Percentiles rank a stretch among this genome's conserved stretches.
Evolutionary conservation across 2,113 vertebrate species (phyloP).

Genomic region (Monarcha castaneiventris): DNA sequence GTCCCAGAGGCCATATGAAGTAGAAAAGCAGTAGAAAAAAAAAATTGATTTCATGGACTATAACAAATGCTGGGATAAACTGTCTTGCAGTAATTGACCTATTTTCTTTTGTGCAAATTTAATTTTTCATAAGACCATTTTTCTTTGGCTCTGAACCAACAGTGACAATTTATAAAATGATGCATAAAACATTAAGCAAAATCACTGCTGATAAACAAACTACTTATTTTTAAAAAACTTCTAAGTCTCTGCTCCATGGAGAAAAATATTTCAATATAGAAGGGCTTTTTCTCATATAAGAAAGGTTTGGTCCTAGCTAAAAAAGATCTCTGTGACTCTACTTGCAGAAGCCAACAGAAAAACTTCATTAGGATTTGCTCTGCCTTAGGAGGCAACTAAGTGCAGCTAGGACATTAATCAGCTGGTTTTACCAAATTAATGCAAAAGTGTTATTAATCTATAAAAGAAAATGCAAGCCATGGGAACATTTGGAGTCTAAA

Average conservation of each 20-base stretch:
- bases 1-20: not conserved
- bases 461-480: not conserved
- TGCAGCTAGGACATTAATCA: not conserved
- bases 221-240: not conserved
- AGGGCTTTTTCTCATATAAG: not conserved
- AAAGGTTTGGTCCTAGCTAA: not conserved
- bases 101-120: constrained; percentile 3
- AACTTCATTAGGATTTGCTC: not conserved
- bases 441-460: not conserved
- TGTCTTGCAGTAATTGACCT: not conserved
- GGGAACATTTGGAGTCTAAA: not conserved
- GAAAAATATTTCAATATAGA: not conserved
- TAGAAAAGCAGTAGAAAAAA: not conserved
- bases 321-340: not conserved
- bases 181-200: not conserved
- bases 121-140: not conserved
- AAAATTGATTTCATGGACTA: not conserved
- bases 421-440: not conserved
- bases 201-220: not conserved
- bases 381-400: not conserved
- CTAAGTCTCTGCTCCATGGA: not conserved
- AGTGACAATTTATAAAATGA: not conserved
- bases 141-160: not conserved
- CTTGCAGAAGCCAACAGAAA: not conserved
- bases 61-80: not conserved